Evolutionary conservation across 2,888 invertebrate species (phyloP).

Genomic region (Epinotia bilunana): DNA sequence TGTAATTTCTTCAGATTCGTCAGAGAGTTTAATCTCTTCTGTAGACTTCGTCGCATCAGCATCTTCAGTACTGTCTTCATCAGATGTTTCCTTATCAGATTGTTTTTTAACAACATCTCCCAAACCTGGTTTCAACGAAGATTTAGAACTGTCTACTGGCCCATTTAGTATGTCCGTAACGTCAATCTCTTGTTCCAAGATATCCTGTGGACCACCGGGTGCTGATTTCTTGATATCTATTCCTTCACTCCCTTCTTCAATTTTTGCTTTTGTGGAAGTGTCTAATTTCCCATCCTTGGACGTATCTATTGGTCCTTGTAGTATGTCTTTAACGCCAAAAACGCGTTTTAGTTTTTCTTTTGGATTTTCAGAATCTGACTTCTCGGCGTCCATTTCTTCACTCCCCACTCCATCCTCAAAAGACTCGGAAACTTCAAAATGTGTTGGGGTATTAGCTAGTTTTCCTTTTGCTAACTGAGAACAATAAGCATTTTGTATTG

Average conservation of each 20-base stretch:
- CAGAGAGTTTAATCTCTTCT: background rate
- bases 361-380: background rate
- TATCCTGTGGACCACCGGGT: background rate
- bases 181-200: background rate
- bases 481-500: background rate
- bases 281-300: background rate
- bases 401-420: background rate
- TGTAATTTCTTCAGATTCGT: slow-evolving; percentile 2
- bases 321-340: slow-evolving; percentile 11
- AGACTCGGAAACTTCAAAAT: background rate
- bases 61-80: background rate
- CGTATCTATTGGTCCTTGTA: slow-evolving; percentile 16
- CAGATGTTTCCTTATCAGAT: background rate
- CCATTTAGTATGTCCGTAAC: background rate
- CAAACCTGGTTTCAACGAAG: background rate
- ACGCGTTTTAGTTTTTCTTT: background rate
- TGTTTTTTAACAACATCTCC: background rate
- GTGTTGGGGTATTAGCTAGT: background rate
- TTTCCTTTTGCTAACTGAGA: background rate
- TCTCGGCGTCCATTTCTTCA: background rate
- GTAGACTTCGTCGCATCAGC: background rate
- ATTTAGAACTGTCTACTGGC: background rate
- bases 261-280: background rate
- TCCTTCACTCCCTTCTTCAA: background rate
- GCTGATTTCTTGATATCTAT: background rate